A percentile compares a stretch with the other conserved stretches of the same genome.
Conservation (phyloP, 2,888 invertebrate genomes). For the Blera fallax region DNA sequence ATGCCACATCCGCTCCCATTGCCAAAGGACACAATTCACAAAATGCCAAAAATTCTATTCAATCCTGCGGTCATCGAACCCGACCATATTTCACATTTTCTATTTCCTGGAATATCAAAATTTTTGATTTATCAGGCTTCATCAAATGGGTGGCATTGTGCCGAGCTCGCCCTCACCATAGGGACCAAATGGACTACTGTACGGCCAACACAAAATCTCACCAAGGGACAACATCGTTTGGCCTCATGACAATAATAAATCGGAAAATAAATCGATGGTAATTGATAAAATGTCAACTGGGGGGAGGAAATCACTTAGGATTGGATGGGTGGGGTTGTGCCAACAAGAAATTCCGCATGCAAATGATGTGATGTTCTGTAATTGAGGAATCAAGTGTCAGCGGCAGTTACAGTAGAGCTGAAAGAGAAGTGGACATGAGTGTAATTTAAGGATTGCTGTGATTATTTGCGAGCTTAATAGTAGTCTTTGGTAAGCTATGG, state of each 20-base stretch:
- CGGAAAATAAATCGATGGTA: conserved; percentile 70
- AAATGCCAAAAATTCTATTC: conserved; percentile 33
- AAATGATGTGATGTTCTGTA: conserved; percentile 52
- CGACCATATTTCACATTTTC: conserved; percentile 68
- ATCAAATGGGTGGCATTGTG: conserved; percentile 5
- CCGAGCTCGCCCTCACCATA: not conserved
- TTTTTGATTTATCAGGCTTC: conserved; percentile 60
- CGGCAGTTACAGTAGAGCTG: conserved; percentile 16
- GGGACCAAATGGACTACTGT: conserved; percentile 27
- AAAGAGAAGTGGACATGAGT: not conserved
- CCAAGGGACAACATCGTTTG: conserved; percentile 40
- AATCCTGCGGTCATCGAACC: conserved; percentile 59
- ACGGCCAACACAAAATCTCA: conserved; percentile 21
- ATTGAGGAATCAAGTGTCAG: conserved; percentile 36
- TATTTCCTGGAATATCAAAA: conserved; percentile 67
- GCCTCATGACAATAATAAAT: conserved; percentile 61
- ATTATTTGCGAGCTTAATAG: too few species aligned
- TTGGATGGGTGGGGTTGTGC: not conserved
- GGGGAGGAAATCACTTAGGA: conserved; percentile 22
- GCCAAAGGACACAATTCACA: conserved; percentile 40
- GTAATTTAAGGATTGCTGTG: too few species aligned
- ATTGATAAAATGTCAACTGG: conserved; percentile 66
- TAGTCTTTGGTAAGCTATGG: too few species aligned
- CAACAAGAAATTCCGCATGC: conserved; percentile 33
- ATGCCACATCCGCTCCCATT: conserved; percentile 56